Percentiles rank a stretch among this genome's conserved stretches.
phyloP scores from a whole-genome alignment of 1,140 invertebrate species.

The Probaryconus sp. region DNA sequence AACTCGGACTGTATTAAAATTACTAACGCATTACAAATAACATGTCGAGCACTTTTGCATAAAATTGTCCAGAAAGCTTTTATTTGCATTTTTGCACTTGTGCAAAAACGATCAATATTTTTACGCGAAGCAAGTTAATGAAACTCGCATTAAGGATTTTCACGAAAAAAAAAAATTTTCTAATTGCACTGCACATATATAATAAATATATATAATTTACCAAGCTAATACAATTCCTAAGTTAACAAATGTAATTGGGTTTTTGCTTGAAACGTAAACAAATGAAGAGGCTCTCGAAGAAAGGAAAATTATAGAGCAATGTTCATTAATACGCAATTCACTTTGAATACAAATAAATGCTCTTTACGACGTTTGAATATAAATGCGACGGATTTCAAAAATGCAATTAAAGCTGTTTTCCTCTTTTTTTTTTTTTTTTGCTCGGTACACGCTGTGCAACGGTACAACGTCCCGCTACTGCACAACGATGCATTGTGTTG shows the following conservation, averaged over 20 bases:
- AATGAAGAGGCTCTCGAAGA: conserved; percentile 12
- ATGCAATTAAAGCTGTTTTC: conserved; percentile 24
- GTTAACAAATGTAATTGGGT: background rate
- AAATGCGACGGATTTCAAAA: conserved; percentile 31
- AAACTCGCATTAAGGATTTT: no score
- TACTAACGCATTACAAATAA: no score
- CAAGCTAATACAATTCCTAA: no score
- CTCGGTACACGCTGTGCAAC: background rate
- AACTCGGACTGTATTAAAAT: no score
- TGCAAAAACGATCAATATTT: no score
- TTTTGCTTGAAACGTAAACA: conserved; percentile 2
- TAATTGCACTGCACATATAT: no score
- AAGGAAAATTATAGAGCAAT: conserved; percentile 13
- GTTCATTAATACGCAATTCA: conserved; percentile 33
- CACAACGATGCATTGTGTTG: conserved; percentile 5
- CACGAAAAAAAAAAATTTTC: no score
- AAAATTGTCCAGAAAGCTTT: no score
- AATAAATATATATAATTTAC: no score
- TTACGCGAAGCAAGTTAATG: no score
- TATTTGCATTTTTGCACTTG: no score
- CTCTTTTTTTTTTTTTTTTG: conserved; percentile 3
- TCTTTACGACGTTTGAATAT: conserved; percentile 23
- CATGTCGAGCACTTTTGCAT: no score
- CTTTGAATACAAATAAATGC: conserved; percentile 26
- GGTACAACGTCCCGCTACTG: background rate